Conservation (phyloP, 1,140 invertebrate species). For the Chymomyza costata region DNA sequence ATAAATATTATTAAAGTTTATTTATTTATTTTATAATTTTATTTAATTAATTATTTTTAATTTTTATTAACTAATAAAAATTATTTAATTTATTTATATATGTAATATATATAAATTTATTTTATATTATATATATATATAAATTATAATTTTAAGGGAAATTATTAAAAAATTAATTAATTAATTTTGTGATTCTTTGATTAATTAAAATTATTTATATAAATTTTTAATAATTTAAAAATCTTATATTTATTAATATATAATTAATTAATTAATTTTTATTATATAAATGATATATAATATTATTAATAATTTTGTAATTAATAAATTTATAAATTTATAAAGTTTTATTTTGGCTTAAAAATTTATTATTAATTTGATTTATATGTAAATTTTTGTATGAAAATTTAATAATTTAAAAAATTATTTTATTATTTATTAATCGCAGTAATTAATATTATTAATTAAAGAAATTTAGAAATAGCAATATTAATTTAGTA, state of each 20-base stretch:
- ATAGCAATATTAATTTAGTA: slow-evolving; percentile 62
- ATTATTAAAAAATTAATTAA: slow-evolving; percentile 6
- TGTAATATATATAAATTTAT: slow-evolving; percentile 4
- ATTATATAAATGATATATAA: no score
- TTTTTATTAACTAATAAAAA: slow-evolving; percentile 1
- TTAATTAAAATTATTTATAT: slow-evolving; percentile 19
- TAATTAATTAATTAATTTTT: slow-evolving; percentile 21
- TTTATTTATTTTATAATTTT: slow-evolving; percentile 1
- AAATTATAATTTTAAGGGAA: no score
- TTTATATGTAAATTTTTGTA: slow-evolving; percentile 64
- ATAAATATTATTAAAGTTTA: not conserved
- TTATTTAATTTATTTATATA: slow-evolving; percentile 1
- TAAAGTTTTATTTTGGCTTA: slow-evolving; percentile 57
- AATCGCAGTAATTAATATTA: slow-evolving; percentile 61
- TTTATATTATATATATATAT: slow-evolving; percentile 7
- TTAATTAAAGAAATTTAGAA: slow-evolving; percentile 75
- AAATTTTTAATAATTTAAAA: slow-evolving; percentile 7
- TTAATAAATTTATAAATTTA: slow-evolving; percentile 15
- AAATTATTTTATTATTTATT: slow-evolving; percentile 25
- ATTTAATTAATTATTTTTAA: slow-evolving; percentile 10
- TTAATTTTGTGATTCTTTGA: slow-evolving; percentile 20
- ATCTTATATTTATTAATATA: slow-evolving; percentile 12
- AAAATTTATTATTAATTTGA: slow-evolving; percentile 45
- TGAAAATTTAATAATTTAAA: slow-evolving; percentile 37
- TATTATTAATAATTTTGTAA: slow-evolving; percentile 9